Conservation (phyloP, 2,797 vertebrate species). For the Lepus townsendii region DNA sequence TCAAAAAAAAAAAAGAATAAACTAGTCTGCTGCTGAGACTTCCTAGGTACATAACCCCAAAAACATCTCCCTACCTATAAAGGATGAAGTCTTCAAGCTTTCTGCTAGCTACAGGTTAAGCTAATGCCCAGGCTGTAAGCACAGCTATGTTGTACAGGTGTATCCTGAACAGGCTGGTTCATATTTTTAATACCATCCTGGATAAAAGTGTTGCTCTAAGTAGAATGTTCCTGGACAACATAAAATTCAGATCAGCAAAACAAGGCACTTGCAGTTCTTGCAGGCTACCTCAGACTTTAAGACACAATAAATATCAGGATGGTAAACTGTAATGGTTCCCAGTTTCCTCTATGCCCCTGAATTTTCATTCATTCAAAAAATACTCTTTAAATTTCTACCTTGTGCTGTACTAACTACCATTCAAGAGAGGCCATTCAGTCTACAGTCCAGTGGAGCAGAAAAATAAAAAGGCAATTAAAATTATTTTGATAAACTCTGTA, state of each 20-base stretch:
- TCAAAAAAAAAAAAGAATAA: too few species aligned
- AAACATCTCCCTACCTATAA: background rate
- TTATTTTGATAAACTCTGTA: background rate
- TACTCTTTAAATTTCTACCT: background rate
- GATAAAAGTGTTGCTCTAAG: background rate
- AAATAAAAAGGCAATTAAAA: slow-evolving; percentile 11
- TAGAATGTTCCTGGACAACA: background rate
- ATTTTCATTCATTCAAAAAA: slow-evolving; percentile 11
- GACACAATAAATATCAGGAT: background rate
- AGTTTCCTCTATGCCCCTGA: background rate
- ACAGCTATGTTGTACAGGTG: background rate
- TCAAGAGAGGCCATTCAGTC: background rate
- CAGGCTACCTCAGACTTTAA: background rate
- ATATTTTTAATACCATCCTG: background rate
- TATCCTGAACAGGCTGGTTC: background rate
- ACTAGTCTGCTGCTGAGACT: background rate
- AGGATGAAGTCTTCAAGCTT: background rate
- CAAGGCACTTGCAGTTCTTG: background rate
- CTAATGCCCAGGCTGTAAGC: background rate
- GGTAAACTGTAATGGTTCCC: slow-evolving; percentile 18
- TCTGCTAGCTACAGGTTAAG: background rate
- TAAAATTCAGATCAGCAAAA: slow-evolving; percentile 44
- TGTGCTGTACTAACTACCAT: background rate
- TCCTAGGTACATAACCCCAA: background rate
- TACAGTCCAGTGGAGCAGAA: background rate